Percentiles rank a stretch among this genome's conserved stretches.
phyloP scores from a whole-genome alignment of 2,888 invertebrate genomes.

The Chesias legatella region DNA sequence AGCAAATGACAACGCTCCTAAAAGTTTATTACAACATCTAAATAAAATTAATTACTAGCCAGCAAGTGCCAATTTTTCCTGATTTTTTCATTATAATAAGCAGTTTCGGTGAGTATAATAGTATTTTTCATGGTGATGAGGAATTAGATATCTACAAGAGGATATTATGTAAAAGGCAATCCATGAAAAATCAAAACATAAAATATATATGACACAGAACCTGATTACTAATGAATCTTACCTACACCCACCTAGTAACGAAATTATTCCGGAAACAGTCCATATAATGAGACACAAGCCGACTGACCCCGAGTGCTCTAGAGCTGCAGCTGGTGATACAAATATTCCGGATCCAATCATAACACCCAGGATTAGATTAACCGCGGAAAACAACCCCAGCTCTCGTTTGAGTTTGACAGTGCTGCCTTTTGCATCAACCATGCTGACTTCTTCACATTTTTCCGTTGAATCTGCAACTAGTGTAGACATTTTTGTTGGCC shows the following conservation, averaged over 20 bases:
- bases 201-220: slow-evolving; percentile 1
- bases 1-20: slow-evolving; percentile 89
- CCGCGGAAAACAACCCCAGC: slow-evolving; percentile 89
- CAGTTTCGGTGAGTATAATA: too few species aligned
- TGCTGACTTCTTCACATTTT: slow-evolving; percentile 41
- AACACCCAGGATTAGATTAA: slow-evolving; percentile 90
- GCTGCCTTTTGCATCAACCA: slow-evolving; percentile 42
- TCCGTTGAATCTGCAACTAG: slow-evolving; percentile 41
- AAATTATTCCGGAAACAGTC: slow-evolving; percentile 88
- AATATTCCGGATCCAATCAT: slow-evolving; percentile 96
- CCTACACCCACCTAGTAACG: slow-evolving; percentile 85
- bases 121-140: too few species aligned
- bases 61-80: too few species aligned
- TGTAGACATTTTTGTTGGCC: slow-evolving; percentile 45
- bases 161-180: too few species aligned
- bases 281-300: slow-evolving; percentile 89
- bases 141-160: too few species aligned
- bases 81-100: too few species aligned
- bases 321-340: slow-evolving; percentile 89
- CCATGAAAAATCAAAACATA: too few species aligned
- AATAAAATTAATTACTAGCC: neutral
- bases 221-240: slow-evolving; percentile 44
- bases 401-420: slow-evolving; percentile 85
- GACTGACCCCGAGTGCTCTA: slow-evolving; percentile 88
- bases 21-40: slow-evolving; percentile 31